Conservation (phyloP, 1,140 invertebrate genomes). For the Drepana arcuata region DNA sequence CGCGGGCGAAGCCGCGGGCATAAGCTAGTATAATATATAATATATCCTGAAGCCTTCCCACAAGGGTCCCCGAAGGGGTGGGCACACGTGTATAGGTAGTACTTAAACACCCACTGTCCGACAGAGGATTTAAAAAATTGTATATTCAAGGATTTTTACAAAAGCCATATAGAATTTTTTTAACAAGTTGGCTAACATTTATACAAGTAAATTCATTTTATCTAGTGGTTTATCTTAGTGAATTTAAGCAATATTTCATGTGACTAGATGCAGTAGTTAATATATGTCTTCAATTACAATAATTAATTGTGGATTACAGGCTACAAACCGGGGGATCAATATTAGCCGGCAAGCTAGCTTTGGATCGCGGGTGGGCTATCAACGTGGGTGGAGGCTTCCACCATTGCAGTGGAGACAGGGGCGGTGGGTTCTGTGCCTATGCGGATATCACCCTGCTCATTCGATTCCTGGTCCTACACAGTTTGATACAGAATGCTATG, state of each 20-base stretch:
- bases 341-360: conserved; percentile 83
- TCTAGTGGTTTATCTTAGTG: not conserved
- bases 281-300: not conserved
- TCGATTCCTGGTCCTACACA: conserved; percentile 74
- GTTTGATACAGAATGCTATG: conserved; percentile 79
- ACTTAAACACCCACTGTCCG: too few species aligned
- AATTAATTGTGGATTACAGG: conserved; percentile 42
- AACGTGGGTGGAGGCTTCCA: conserved; percentile 94
- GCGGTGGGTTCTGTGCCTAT: conserved; percentile 91
- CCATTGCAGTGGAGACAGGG: conserved; percentile 81
- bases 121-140: too few species aligned
- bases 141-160: too few species aligned
- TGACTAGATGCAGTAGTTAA: not conserved
- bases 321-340: conserved; percentile 89
- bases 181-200: too few species aligned
- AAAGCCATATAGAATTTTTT: too few species aligned
- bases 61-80: too few species aligned
- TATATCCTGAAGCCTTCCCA: too few species aligned
- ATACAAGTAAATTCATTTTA: conserved; percentile 12
- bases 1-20: too few species aligned
- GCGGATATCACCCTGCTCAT: conserved; percentile 89
- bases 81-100: too few species aligned
- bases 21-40: too few species aligned
- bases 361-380: conserved; percentile 88
- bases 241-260: not conserved